These are phyloP conservation scores for Pangasius mekongensis DNA, from an alignment of 2,797 vertebrate genomes.

Conservation along the genomic window DNA sequence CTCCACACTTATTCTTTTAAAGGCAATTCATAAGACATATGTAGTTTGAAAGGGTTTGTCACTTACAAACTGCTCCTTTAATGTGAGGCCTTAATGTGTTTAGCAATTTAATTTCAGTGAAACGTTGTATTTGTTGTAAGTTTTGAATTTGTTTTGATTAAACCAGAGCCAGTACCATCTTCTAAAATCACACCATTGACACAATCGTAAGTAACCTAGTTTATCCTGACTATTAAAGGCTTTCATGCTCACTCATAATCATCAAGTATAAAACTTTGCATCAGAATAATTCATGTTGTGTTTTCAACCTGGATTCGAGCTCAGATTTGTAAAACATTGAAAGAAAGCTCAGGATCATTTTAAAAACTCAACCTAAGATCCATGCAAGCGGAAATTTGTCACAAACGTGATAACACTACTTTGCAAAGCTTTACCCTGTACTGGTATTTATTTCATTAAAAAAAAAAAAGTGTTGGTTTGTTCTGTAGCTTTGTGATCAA, in stretches of 20 bases:
- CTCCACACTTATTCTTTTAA: background rate
- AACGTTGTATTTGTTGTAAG: too few relatives aligned
- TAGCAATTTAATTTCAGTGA: background rate
- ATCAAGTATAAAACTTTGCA: background rate
- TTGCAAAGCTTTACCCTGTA: background rate
- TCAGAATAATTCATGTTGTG: background rate
- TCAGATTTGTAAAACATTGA: background rate
- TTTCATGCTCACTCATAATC: background rate
- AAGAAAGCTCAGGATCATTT: conserved; percentile 9
- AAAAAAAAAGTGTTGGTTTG: too few relatives aligned
- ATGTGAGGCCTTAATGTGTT: background rate
- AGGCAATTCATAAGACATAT: background rate
- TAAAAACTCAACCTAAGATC: background rate
- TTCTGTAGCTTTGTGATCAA: conserved; percentile 9
- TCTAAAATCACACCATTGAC: background rate
- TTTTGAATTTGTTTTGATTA: background rate
- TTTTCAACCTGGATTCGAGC: background rate
- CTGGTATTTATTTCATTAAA: background rate
- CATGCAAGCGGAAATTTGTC: background rate
- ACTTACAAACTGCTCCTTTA: background rate
- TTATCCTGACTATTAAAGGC: background rate
- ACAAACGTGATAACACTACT: background rate
- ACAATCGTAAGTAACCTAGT: too few relatives aligned
- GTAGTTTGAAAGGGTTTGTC: background rate
- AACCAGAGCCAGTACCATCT: background rate